A percentile compares a stretch with the other conserved stretches of the same genome.
These are phyloP conservation scores for Phenacoccus solenopsis DNA, from an alignment of 1,140 invertebrate genomes.

Conservation along the genomic window DNA sequence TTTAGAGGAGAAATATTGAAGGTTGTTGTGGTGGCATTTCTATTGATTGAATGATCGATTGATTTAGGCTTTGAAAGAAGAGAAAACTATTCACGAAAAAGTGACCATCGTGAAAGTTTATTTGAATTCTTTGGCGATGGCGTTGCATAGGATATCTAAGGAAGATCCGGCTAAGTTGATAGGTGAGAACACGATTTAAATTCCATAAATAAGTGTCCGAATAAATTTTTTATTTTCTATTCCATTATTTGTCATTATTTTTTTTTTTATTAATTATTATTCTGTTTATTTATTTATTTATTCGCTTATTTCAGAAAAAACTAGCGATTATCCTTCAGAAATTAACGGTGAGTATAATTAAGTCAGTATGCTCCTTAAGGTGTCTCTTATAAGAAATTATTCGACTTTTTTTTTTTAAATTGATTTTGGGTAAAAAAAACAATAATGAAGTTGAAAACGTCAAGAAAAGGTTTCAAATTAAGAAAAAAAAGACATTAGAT, in stretches of 20 bases:
- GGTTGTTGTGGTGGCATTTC: constrained; percentile 9
- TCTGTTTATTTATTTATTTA: too few relatives aligned
- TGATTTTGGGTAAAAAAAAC: too few relatives aligned
- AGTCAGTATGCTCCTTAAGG: too few relatives aligned
- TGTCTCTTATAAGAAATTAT: too few relatives aligned
- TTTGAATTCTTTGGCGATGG: constrained; percentile 1
- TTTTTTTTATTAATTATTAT: too few relatives aligned
- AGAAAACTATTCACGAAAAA: neutral
- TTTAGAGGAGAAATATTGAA: constrained; percentile 16
- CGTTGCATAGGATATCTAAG: neutral
- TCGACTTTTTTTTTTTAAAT: too few relatives aligned
- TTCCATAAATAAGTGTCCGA: too few relatives aligned
- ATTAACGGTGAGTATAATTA: neutral
- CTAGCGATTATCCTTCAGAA: neutral
- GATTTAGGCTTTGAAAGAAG: constrained; percentile 16
- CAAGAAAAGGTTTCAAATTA: too few relatives aligned
- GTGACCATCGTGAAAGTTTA: neutral
- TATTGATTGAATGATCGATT: constrained; percentile 19
- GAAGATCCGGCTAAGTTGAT: neutral
- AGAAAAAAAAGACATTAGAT: too few relatives aligned
- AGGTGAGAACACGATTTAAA: neutral
- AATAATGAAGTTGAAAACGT: too few relatives aligned
- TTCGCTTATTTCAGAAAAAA: neutral
- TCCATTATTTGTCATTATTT: too few relatives aligned
- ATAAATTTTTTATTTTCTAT: too few relatives aligned